Conservation (phyloP, 2,113 vertebrate species). For the Carassius auratus region DNA sequence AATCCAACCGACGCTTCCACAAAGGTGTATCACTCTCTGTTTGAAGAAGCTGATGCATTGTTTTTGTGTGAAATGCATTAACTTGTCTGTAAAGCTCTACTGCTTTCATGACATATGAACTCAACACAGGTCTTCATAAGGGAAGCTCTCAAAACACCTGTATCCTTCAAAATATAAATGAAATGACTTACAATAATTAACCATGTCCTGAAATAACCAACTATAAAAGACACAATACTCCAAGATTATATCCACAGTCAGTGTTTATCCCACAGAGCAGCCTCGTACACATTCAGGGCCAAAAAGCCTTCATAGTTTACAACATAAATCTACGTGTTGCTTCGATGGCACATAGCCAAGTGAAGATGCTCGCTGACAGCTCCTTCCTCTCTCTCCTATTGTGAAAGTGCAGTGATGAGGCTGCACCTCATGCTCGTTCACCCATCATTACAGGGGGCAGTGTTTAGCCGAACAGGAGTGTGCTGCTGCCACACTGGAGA, state of each 20-base stretch:
- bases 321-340: slow-evolving; percentile 20
- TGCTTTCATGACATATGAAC: background rate
- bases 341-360: slow-evolving; percentile 2
- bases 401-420: slow-evolving; percentile 73
- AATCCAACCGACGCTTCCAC: slow-evolving; percentile 12
- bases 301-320: slow-evolving; percentile 14
- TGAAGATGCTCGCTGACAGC: slow-evolving; percentile 35
- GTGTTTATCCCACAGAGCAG: background rate
- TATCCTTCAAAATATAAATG: background rate
- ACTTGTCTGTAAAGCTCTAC: background rate
- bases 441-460: slow-evolving; percentile 43
- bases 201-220: background rate
- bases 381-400: slow-evolving; percentile 62
- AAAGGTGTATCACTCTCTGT: background rate
- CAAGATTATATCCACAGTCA: background rate
- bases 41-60: slow-evolving; percentile 27
- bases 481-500: slow-evolving; percentile 19
- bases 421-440: slow-evolving; percentile 63
- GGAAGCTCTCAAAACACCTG: no score
- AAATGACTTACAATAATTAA: background rate
- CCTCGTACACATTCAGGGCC: background rate
- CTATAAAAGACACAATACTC: background rate
- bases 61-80: slow-evolving; percentile 1
- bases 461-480: slow-evolving; percentile 35
- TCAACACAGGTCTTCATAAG: background rate